phyloP scores from a whole-genome alignment of 2,888 invertebrate species.

The Aleiodes alternator region DNA sequence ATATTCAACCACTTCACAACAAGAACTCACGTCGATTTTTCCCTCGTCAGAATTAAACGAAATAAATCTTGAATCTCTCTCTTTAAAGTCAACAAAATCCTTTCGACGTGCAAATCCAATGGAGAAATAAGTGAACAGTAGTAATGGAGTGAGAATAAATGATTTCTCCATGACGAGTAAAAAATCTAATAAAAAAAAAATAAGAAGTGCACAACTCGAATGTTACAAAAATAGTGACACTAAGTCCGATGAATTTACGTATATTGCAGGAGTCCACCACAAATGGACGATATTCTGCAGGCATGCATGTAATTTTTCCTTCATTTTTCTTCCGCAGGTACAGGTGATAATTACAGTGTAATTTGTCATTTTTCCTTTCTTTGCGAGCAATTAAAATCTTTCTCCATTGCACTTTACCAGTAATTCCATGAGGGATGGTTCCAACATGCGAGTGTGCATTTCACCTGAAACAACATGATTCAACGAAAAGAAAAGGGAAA shows the following conservation, averaged over 20 bases:
- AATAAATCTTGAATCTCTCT: conserved; percentile 74
- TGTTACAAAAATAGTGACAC: conserved; percentile 17
- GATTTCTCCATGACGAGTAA: conserved; percentile 38
- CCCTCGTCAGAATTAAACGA: conserved; percentile 78
- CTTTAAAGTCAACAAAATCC: conserved; percentile 3
- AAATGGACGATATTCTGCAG: background rate
- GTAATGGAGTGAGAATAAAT: conserved; percentile 20
- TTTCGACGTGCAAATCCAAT: conserved; percentile 12
- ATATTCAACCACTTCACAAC: background rate
- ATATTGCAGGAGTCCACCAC: conserved; percentile 27
- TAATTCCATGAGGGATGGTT: background rate
- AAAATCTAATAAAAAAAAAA: background rate
- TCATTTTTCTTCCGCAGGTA: conserved; percentile 44
- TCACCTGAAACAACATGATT: background rate
- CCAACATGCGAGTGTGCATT: background rate
- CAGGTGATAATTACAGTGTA: conserved; percentile 37
- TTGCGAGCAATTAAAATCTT: conserved; percentile 7
- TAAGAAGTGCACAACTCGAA: conserved; percentile 1
- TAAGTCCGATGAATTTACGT: conserved; percentile 28
- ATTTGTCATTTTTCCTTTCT: background rate
- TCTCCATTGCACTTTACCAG: background rate
- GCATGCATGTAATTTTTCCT: conserved; percentile 12
- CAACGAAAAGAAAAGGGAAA: background rate
- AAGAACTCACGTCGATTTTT: conserved; percentile 78
- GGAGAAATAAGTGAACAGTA: conserved; percentile 42